Evolutionary conservation across 1,140 invertebrate genomes (phyloP).

Genomic region (Platyscapa corneri): DNA sequence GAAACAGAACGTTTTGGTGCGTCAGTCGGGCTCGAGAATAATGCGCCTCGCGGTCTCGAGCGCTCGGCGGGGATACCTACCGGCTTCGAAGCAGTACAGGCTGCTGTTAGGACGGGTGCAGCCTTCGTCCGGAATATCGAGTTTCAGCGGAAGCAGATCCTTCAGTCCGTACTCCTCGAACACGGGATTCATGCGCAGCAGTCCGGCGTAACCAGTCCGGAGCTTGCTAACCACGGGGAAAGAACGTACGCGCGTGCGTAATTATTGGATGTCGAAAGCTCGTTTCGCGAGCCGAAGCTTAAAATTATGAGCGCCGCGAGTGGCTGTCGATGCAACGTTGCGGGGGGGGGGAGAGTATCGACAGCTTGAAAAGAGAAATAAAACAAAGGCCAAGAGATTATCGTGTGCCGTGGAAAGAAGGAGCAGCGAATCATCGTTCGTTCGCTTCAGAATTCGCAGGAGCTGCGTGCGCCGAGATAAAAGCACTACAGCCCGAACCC

Average conservation of each 20-base stretch:
- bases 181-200: constrained; percentile 90
- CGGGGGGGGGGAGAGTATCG: too few species aligned
- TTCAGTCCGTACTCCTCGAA: constrained; percentile 91
- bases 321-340: not conserved
- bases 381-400: too few species aligned
- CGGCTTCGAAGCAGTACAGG: constrained; percentile 94
- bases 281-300: not conserved
- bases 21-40: too few species aligned
- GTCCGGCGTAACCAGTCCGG: constrained; percentile 84
- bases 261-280: not conserved
- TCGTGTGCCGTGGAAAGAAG: too few species aligned
- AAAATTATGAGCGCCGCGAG: not conserved
- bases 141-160: constrained; percentile 90
- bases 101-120: constrained; percentile 90
- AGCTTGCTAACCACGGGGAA: constrained; percentile 78
- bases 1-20: not conserved
- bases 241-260: not conserved
- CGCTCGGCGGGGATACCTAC: constrained; percentile 68
- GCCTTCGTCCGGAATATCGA: constrained; percentile 93
- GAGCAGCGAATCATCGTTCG: too few species aligned
- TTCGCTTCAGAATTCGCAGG: too few species aligned
- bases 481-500: too few species aligned
- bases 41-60: too few species aligned
- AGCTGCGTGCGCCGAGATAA: too few species aligned
- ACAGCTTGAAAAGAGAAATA: too few species aligned